Evolutionary conservation across 2,888 invertebrate species (phyloP), one percentile per base, ranked within the genome.

Genomic region (Epinotia brunnichana): DNA sequence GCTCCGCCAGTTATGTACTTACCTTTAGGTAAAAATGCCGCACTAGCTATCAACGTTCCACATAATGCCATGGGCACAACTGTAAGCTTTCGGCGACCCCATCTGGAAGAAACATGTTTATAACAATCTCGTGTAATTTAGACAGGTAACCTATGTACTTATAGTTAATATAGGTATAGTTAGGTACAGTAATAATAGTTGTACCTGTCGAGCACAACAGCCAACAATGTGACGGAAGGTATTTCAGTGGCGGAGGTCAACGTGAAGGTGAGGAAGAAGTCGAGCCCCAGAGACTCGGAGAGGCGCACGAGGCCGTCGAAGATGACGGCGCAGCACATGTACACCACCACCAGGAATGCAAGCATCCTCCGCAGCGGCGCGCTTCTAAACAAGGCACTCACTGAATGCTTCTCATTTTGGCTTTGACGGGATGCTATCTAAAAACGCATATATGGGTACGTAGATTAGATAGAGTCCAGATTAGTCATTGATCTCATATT

Each of bases 231-330:
- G 1, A 92, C 88, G 0, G 92, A 91, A 0, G 92, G 92, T 75
- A 93, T 92, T 80, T 93, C 92, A 0, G 92, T 93, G 0, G 90
- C 92, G 0, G 92, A 92, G 0, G 92, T 89, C 44, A 93, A 75
- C 0, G 92, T 90, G 79, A 93, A 93, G 0, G 92, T 89, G 78
- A 93, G 83, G 80, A 92, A 93, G 87, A 92, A 92, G 81, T 93
- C 88, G 11, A 90, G 81, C 0, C 92, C 92, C 10, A 93, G 83
- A 0, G 86, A 89, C 74, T 93, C 92, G 0, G 92, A 91, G 86
- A 93, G 84, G 62, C 92, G 80, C 69, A 93, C 91, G n/a, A 93
- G 87, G 0, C 89, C 92, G 77, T 93, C 92, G 80, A 92, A 93
- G 75, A 91, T 86, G 67, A 92, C 75, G 5, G 92, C 88, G 63